Evolutionary conservation across 2,888 invertebrate species (phyloP), one percentile per base, ranked within the genome.

Genomic region (Azorinus chamasolen): DNA sequence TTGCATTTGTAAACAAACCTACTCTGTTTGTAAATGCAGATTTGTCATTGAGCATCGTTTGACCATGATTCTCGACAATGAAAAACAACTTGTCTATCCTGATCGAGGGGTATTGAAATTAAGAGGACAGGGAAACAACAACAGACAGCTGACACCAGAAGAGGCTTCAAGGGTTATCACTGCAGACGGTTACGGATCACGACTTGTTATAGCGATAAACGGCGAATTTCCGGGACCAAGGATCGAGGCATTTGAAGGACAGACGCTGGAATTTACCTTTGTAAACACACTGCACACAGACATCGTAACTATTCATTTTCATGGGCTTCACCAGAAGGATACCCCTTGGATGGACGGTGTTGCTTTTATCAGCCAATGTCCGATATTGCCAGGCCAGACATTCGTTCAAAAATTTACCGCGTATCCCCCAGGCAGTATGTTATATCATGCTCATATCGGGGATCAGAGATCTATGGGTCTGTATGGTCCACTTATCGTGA

Each of bases 281-380:
- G 48, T 63, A 3, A 88, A 89, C 58, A 45, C 72, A 2, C 64
- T 88, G 24, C 78, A 76, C 41, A 79, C 83, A 1, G 87, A 87
- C 27, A 81, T 66, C 43, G 62, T 74, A 0, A 81, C 88, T 1
- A 63, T 89, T 10, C 89, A 89, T 55, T 86, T 84, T 72, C 89
- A 89, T 48, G 89, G 89, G 4, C 57, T 88, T 4, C 79, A 81
- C n/a, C 86, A 87, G 65, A 66, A 43, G 24, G 72, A 68, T n/a
- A 83, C 84, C 2, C 77, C 84, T 1, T 87, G 79, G 78, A 83
- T 86, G 78, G 89, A 89, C 66, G 89, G 89, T 0, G 86, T 84
- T 1, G 79, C 86, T 0, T 82, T 68, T 32, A 66, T 89, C 50
- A 83, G 86, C 10, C 89, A 89, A 55, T 89, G 89, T 55, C 87